Evolutionary conservation across 2,113 vertebrate genomes (phyloP), one percentile per base, ranked within the genome.

Genomic region (Cettia cetti): DNA sequence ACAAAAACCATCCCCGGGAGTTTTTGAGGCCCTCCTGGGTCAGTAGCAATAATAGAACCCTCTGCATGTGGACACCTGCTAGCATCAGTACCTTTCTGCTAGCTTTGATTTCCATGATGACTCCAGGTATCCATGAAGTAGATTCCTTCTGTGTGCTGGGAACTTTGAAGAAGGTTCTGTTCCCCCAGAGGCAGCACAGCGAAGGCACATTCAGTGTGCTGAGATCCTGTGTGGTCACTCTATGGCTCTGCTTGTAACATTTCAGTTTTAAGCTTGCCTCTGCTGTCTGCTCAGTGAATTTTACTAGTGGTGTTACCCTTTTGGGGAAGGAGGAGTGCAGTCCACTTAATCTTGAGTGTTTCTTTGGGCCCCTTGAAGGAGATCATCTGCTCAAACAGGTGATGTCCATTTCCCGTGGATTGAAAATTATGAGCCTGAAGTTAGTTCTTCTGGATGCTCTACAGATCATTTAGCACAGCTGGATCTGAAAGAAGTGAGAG

Each of bases 201-300:
- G 0, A 54, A 54, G 54, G 42, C n/a, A 47, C 10, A 4, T 42
- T 9, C 61, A 42, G 15, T 18, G n/a, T n/a, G 35, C 23, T 52
- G 40, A 64, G 31, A 10, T 78, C 35, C 47, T 80, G 7, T 1
- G 0, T 35, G 33, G 24, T 66, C 52, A 45, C 31, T 60, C 0
- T 22, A 13, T 22, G 52, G 33, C 13, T 19, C 52, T 42, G 30
- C 21, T 72, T 71, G 30, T 81, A 42, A 12, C 1, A 0, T 7
- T 78, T 42, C 5, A 40, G 8, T 71, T 72, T 66, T 45, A 63
- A 86, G 16, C 21, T 66, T 91, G 31, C 17, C 59, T 70, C 53
- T 86, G 28, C 27, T 77, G 7, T 35, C 23, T 68, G 13, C 47
- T 78, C 22, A n/a, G 14, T n/a, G 39, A 70, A 13, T 33, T 74